These are phyloP conservation scores for Rhodophaea formosa DNA, from an alignment of 2,888 invertebrate species.

Conservation along the genomic window DNA sequence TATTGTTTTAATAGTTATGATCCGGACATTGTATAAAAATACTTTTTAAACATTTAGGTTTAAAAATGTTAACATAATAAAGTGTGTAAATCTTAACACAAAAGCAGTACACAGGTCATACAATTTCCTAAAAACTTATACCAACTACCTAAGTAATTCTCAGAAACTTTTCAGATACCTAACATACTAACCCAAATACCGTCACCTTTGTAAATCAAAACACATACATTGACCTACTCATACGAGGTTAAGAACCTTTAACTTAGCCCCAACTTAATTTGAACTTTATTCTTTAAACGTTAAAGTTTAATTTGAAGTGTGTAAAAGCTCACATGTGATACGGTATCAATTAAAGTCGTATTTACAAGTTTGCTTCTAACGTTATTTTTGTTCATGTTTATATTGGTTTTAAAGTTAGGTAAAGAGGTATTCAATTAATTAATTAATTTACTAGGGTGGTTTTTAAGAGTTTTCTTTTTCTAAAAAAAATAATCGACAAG, in stretches of 20 bases:
- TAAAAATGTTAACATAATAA: too few species aligned
- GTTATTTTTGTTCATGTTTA: constrained; percentile 9
- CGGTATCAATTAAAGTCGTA: constrained; percentile 40
- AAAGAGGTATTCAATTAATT: background rate
- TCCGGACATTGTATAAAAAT: too few species aligned
- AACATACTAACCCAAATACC: constrained; percentile 46
- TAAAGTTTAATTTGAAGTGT: constrained; percentile 31
- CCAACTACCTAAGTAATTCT: background rate
- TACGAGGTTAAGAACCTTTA: constrained; percentile 63
- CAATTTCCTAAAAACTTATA: background rate
- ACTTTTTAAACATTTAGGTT: too few species aligned
- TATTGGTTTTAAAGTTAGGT: background rate
- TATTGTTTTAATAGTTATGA: too few species aligned
- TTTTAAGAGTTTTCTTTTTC: too few species aligned
- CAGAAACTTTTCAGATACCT: constrained; percentile 15
- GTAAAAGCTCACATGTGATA: constrained; percentile 18
- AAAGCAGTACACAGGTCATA: background rate
- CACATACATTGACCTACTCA: constrained; percentile 60
- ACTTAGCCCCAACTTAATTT: constrained; percentile 28
- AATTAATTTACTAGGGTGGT: too few species aligned
- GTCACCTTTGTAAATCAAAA: constrained; percentile 49
- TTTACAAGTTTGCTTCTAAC: constrained; percentile 16
- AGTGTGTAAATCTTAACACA: too few species aligned
- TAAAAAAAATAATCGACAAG: too few species aligned
- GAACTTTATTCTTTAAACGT: constrained; percentile 30